phyloP scores from a whole-genome alignment of 2,888 invertebrate species.

The Lasioglossum lativentre region DNA sequence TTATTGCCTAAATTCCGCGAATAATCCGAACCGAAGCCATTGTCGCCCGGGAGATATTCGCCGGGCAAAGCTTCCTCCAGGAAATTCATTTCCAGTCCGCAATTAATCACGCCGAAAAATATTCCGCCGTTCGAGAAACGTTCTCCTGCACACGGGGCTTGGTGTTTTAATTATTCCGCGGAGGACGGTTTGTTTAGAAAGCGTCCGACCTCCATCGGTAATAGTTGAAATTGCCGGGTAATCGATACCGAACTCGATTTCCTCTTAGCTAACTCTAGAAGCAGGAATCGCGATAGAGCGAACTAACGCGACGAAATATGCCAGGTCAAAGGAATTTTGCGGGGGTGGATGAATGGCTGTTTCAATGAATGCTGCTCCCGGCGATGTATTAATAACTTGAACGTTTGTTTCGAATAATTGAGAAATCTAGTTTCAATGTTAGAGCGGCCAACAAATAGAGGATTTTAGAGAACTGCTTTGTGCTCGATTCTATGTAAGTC shows the following conservation, averaged over 20 bases:
- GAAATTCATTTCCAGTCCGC: constrained; percentile 3
- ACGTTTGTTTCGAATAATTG: neutral
- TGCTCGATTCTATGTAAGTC: neutral
- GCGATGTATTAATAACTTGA: constrained; percentile 1
- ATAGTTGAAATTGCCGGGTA: constrained; percentile 7
- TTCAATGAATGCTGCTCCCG: neutral
- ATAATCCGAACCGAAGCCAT: neutral
- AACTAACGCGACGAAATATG: neutral
- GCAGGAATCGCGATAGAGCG: neutral
- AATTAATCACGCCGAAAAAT: constrained; percentile 25
- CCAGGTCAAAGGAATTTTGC: neutral
- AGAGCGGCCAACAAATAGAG: neutral
- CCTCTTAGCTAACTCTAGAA: neutral
- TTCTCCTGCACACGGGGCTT: neutral
- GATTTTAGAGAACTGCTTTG: neutral
- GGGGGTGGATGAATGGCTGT: neutral
- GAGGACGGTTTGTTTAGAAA: neutral
- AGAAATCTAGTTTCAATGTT: neutral
- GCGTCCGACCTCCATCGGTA: neutral
- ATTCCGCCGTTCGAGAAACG: neutral
- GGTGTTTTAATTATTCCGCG: neutral
- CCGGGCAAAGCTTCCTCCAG: too few species aligned
- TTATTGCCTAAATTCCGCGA: constrained; percentile 2
- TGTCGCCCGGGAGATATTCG: too few species aligned
- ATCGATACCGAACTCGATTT: constrained; percentile 20